phyloP scores from a whole-genome alignment of 2,113 vertebrate species.

The Cololabis saira region DNA sequence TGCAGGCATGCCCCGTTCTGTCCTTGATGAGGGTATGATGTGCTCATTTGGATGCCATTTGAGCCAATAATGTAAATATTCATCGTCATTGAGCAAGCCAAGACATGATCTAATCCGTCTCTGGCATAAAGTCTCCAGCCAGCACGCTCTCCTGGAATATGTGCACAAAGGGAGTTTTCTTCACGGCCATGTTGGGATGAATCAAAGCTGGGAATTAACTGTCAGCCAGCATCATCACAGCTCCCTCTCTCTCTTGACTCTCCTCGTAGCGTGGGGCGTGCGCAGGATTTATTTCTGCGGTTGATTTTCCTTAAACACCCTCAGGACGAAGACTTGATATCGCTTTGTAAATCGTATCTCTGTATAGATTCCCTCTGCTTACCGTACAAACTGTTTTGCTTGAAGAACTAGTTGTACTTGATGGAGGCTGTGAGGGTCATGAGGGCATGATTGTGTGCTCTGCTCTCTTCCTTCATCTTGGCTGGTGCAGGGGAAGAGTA shows the following conservation, averaged over 20 bases:
- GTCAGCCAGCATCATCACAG: conserved; percentile 57
- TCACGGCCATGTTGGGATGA: conserved; percentile 40
- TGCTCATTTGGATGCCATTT: conserved; percentile 59
- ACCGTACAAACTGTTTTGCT: conserved; percentile 32
- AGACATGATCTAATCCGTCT: conserved; percentile 64
- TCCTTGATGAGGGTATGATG: conserved; percentile 54
- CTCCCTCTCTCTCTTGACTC: conserved; percentile 37
- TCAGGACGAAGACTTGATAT: conserved; percentile 51
- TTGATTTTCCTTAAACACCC: conserved; percentile 44
- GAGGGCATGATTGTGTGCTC: conserved; percentile 59
- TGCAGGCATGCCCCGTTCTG: conserved; percentile 62
- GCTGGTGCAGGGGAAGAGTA: conserved; percentile 25
- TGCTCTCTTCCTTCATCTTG: conserved; percentile 40
- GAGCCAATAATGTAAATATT: conserved; percentile 76
- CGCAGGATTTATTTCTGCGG: conserved; percentile 43
- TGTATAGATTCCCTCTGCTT: conserved; percentile 33
- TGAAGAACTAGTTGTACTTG: conserved; percentile 5
- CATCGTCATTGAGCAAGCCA: conserved; percentile 64
- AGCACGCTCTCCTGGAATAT: conserved; percentile 35
- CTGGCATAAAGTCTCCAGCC: conserved; percentile 39
- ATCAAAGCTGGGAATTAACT: conserved; percentile 67
- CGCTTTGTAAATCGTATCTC: conserved; percentile 46
- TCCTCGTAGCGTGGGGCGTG: conserved; percentile 36
- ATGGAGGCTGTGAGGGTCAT: conserved; percentile 37
- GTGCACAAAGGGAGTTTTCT: conserved; percentile 25